These are phyloP conservation scores for Gallinago solitaria DNA, from an alignment of 2,797 vertebrate species.

Conservation along the genomic window DNA sequence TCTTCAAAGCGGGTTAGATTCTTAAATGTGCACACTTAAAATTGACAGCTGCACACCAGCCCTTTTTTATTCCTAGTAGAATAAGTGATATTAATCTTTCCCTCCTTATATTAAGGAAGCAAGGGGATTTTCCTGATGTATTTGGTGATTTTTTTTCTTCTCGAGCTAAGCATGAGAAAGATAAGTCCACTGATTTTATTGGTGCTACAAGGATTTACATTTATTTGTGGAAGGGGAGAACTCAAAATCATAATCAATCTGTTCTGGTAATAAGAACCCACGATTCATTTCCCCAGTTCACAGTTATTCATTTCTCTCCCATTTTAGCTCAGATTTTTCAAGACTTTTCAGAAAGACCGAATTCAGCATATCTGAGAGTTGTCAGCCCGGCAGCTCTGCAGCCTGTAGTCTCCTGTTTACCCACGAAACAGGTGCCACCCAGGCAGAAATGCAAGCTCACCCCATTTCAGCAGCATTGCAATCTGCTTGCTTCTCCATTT, in stretches of 20 bases:
- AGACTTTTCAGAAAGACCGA: constrained; percentile 5
- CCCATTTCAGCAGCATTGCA: neutral
- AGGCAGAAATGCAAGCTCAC: neutral
- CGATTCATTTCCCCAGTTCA: accelerated
- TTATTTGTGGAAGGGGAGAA: neutral
- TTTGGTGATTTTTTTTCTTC: neutral
- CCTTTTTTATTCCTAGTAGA: neutral
- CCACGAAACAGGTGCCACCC: neutral
- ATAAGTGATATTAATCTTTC: neutral
- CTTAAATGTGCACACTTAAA: neutral
- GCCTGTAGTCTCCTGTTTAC: constrained; percentile 21
- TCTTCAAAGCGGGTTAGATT: neutral
- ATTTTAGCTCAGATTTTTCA: neutral
- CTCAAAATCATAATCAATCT: neutral
- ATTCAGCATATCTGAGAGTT: constrained; percentile 32
- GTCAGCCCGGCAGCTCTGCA: neutral
- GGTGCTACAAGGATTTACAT: neutral
- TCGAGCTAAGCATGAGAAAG: neutral
- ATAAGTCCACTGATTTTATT: neutral
- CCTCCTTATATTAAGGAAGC: neutral
- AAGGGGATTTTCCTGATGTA: neutral
- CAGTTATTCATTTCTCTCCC: neutral
- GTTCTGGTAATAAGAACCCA: neutral
- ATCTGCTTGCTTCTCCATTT: constrained; percentile 46
- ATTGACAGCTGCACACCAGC: neutral